Evolutionary conservation across 1,140 invertebrate genomes (phyloP), one percentile per base, ranked within the genome.

Genomic region (Euglossa dilemma): DNA sequence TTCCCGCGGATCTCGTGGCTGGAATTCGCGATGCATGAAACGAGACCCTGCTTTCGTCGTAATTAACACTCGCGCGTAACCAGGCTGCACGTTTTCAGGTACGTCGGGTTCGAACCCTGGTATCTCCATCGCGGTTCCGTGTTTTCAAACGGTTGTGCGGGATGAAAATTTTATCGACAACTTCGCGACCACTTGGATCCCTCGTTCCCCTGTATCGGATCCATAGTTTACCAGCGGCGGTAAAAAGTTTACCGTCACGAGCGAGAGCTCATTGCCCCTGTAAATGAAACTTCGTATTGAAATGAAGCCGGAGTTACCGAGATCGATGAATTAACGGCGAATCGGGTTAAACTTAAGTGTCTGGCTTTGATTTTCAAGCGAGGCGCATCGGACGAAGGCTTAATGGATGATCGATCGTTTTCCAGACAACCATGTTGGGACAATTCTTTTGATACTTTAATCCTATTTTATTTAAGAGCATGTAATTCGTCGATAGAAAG

Each of bases 31-130:
- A 75, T 25, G 50, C 71, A 36, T 81, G 72, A 74, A 74, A 80
- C 61, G 72, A 67, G 71, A 57, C 54, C 25, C 4, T n/a, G 43
- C n/a, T 81, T 75, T 64, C 78, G 57, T 64, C 20, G 61, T 67
- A 75, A 74, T 81, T 75, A 81, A 57, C 61, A 67, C 61, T 81
- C 73, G 18, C n/a, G 76, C n/a, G 76, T 69, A 14, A 75, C 36
- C 18, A 6, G n/a, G 36, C 12, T 6, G 28, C 36, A 9, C 36
- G 54, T 52, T 75, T 66, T 43, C 25, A 23, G n/a, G 50, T 59
- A 12, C 18, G 20, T 36, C 6, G 20, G 67, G 18, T 69, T 69
- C 50, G 45, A 36, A 57, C n/a, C n/a, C 25, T 11, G 16, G 54
- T 36, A 1, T 54, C 12, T 64, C 25, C 12, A 8, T 25, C 28